Conservation (phyloP, 2,113 vertebrate species). For the Romanogobio albipinnatus region DNA sequence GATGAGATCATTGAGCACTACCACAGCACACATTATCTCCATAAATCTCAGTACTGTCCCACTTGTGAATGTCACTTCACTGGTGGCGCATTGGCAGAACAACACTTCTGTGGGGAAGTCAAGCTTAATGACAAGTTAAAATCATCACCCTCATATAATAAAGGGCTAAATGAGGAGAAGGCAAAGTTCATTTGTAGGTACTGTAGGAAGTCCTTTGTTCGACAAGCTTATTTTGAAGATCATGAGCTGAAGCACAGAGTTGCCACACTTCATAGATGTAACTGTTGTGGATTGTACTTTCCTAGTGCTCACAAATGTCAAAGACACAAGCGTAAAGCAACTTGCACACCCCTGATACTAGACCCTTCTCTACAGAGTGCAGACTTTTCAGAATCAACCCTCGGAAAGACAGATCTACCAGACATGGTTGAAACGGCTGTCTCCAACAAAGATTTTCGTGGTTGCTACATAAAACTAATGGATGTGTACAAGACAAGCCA, state of each 20-base stretch:
- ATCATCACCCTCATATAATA: neutral
- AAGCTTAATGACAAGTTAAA: neutral
- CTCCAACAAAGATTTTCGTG: constrained; percentile 38
- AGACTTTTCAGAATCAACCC: neutral
- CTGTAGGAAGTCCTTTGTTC: constrained; percentile 65
- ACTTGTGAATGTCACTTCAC: constrained; percentile 67
- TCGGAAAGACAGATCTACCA: neutral
- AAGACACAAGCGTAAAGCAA: constrained; percentile 60
- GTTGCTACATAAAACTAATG: constrained; percentile 73
- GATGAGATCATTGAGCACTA: constrained; percentile 74
- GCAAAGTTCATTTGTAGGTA: constrained; percentile 55
- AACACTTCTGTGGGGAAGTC: constrained; percentile 62
- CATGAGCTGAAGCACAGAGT: constrained; percentile 72
- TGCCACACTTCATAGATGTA: constrained; percentile 69
- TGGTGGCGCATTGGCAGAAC: constrained; percentile 40
- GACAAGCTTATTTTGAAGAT: constrained; percentile 43
- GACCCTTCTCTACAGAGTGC: neutral
- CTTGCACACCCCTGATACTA: constrained; percentile 39
- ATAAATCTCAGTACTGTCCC: constrained; percentile 64
- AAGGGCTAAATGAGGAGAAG: neutral
- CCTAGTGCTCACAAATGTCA: constrained; percentile 55
- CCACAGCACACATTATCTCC: constrained; percentile 59
- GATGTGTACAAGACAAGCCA: constrained; percentile 63
- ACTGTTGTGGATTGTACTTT: constrained; percentile 70
- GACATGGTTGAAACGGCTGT: neutral